A percentile compares a stretch with the other conserved stretches of the same genome.
These are phyloP conservation scores for Emydura subglobosa DNA, from an alignment of 2,113 vertebrate species.

Conservation along the genomic window DNA sequence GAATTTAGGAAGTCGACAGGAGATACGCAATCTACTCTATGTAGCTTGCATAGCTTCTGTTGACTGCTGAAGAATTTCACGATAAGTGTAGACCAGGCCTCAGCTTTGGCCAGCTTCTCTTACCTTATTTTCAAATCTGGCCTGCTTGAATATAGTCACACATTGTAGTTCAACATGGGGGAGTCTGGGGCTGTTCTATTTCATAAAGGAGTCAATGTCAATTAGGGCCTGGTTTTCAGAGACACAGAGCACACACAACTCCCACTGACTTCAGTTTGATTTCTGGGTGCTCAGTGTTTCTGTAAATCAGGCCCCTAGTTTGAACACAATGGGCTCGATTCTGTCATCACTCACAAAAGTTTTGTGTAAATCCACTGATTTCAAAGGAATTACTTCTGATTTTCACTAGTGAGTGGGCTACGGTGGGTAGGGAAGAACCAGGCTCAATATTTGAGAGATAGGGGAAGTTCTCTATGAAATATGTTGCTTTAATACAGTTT, in stretches of 20 bases:
- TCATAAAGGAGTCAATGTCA: neutral
- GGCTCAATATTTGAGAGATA: neutral
- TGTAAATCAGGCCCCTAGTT: neutral
- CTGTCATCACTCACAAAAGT: neutral
- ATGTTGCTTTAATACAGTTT: neutral
- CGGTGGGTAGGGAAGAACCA: rapidly evolving
- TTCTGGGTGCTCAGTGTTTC: neutral
- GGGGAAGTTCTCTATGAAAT: rapidly evolving
- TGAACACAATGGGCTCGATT: neutral
- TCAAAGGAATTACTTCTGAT: neutral
- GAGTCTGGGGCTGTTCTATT: neutral
- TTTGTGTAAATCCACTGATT: neutral
- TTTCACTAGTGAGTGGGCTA: neutral
- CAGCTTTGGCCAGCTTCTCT: neutral
- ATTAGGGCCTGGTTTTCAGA: neutral
- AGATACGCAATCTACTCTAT: too few relatives aligned
- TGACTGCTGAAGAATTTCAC: too few relatives aligned
- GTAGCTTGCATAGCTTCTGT: too few relatives aligned
- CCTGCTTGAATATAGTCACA: neutral
- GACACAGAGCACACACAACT: neutral
- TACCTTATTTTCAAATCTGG: constrained; percentile 9
- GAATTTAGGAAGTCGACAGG: too few relatives aligned
- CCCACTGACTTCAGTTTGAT: neutral
- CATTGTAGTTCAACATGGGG: neutral
- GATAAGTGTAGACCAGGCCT: too few relatives aligned